Base-by-base conservation (phyloP, 2,888 invertebrate genomes). In the Eristalis pertinax region DNA sequence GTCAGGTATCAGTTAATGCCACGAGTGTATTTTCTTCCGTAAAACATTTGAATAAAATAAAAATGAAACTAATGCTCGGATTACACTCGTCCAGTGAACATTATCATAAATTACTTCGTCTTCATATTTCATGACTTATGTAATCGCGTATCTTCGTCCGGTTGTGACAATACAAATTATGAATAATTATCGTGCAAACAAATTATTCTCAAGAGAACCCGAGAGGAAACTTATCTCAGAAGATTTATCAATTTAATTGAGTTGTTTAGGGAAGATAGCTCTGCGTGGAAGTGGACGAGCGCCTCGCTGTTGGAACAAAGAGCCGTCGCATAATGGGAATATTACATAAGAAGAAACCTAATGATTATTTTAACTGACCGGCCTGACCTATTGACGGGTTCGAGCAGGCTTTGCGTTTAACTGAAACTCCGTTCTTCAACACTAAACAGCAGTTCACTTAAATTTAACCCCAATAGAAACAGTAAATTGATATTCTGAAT, bases 241-340 rank as follows among this genome's bases (percentile, higher is more conserved):
- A 72, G 72, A 84, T 84, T 84, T 72, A 80, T 85, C 72, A 81
- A 80, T 72, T 80, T 80, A 85, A 85, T 81, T 67, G 73, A 85
- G 81, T 69, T 81, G 63, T 72, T 35, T 32, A 26, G 50, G 58
- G 50, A 63, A 56, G 65, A 29, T 67, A 77, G 50, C 67, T 63
- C 65, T 63, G n/a, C 43, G 41, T 22, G 41, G 62, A 19, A 15
- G n/a, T 13, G n/a, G 43, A 19, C 73, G 58, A 35, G 19, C 22
- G 64, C 50, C 26, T 22, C 60, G 8, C 29, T 22, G 26, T 32
- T 50, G 32, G 26, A 43, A 67, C 69, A 70, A 65, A 75, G 60
- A 84, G 35, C 13, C 63, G 50, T 50, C 72, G 69, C 64, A 62
- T 65, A 56, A 76, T 41, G 32, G 41, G 56, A 35, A 56, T 70